phyloP scores from a whole-genome alignment of 2,113 vertebrate genomes.

The Physeter macrocephalus region DNA sequence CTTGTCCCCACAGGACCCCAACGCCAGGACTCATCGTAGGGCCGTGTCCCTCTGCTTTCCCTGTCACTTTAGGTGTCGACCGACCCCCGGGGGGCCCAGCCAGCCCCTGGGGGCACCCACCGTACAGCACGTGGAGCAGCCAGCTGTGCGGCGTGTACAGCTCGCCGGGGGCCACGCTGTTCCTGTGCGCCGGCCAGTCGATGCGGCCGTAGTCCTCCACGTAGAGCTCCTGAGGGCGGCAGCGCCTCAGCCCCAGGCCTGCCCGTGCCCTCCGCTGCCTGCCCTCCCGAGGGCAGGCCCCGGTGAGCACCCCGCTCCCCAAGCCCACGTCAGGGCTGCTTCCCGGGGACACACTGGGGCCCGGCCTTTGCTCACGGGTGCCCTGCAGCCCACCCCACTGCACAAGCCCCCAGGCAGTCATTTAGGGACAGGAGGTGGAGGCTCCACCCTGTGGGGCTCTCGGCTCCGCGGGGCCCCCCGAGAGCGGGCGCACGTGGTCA shows the following conservation, averaged over 20 bases:
- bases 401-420: background rate
- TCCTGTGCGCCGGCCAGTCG: conserved; percentile 92
- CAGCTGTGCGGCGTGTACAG: conserved; percentile 92
- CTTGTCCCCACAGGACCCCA: background rate
- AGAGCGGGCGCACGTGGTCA: rapidly evolving
- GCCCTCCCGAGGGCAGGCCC: background rate
- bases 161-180: conserved; percentile 88
- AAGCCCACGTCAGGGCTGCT: background rate
- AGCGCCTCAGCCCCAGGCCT: background rate
- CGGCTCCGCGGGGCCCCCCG: no score
- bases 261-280: background rate
- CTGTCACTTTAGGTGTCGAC: background rate
- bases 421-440: background rate
- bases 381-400: no score
- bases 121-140: conserved; percentile 83
- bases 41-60: background rate
- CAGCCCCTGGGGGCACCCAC: conserved; percentile 70
- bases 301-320: background rate
- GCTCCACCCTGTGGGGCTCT: background rate
- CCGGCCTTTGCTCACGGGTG: background rate
- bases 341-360: background rate
- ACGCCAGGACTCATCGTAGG: rapidly evolving
- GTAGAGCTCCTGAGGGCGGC: conserved; percentile 89
- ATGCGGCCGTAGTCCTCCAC: conserved; percentile 89
- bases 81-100: background rate